Percentiles rank a stretch among this genome's conserved stretches.
Conservation (phyloP, 2,797 vertebrate species). For the Eidolon dupreanum region DNA sequence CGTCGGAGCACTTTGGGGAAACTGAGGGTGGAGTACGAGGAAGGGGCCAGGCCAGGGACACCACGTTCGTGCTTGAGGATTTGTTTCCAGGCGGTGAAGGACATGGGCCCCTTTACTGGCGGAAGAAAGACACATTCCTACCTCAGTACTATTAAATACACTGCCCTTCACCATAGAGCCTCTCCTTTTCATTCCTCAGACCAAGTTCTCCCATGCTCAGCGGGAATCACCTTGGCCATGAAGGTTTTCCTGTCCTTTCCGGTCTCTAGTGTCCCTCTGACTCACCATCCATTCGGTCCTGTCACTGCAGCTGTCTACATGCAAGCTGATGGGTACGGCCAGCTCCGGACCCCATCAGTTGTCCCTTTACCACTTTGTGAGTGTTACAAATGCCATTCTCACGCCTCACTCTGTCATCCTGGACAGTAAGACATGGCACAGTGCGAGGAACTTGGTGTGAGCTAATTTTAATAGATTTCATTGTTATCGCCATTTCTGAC, state of each 20-base stretch:
- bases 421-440: rapidly evolving
- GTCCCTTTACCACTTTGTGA: neutral
- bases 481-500: neutral
- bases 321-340: rapidly evolving
- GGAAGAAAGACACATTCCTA: neutral
- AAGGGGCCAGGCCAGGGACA: neutral
- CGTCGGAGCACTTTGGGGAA: rapidly evolving
- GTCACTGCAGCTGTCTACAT: rapidly evolving
- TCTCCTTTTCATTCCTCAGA: neutral
- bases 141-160: rapidly evolving
- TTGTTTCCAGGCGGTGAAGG: neutral
- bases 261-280: neutral
- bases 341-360: no score
- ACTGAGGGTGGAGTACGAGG: neutral
- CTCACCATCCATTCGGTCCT: rapidly evolving
- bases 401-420: neutral
- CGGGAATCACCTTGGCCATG: neutral
- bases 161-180: neutral
- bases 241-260: neutral
- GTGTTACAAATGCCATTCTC: neutral
- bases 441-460: neutral
- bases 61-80: rapidly evolving
- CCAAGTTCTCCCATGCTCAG: no score
- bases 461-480: no score
- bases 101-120: neutral